phyloP scores from a whole-genome alignment of 2,113 vertebrate species.

The Dipodomys stephensi region DNA sequence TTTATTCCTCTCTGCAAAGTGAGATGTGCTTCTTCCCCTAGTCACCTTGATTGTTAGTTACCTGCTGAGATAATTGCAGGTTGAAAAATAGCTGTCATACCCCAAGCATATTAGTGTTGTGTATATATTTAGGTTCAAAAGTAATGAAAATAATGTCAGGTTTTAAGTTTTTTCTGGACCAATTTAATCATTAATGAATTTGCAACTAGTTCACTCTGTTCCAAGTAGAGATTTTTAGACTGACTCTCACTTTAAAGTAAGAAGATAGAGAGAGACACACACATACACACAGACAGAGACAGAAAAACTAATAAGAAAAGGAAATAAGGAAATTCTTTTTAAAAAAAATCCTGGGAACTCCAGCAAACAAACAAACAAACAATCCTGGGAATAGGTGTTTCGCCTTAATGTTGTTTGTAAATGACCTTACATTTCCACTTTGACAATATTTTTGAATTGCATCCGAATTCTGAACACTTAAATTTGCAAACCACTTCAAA shows the following conservation, averaged over 20 bases:
- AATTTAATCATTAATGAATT: conserved; percentile 28
- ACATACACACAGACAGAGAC: too few species aligned
- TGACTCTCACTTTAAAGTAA: background rate
- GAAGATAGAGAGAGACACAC: background rate
- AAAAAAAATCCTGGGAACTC: background rate
- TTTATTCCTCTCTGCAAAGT: background rate
- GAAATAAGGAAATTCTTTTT: background rate
- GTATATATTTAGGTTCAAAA: background rate
- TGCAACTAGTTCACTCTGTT: background rate
- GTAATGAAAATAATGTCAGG: conserved; percentile 3
- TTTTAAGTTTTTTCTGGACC: conserved; percentile 3
- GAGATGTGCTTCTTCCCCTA: background rate
- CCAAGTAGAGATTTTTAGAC: conserved; percentile 15
- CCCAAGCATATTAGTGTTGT: background rate
- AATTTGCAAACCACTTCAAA: background rate
- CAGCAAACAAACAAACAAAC: too few species aligned
- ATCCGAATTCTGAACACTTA: background rate
- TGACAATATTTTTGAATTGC: background rate
- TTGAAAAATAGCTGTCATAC: background rate
- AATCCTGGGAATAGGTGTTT: background rate
- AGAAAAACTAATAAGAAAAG: background rate
- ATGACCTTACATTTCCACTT: background rate
- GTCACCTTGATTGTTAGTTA: background rate
- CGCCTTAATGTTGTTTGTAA: background rate
- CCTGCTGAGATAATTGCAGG: background rate